Base-by-base conservation (phyloP, 2,888 invertebrate species). In the Tholera decimalis region DNA sequence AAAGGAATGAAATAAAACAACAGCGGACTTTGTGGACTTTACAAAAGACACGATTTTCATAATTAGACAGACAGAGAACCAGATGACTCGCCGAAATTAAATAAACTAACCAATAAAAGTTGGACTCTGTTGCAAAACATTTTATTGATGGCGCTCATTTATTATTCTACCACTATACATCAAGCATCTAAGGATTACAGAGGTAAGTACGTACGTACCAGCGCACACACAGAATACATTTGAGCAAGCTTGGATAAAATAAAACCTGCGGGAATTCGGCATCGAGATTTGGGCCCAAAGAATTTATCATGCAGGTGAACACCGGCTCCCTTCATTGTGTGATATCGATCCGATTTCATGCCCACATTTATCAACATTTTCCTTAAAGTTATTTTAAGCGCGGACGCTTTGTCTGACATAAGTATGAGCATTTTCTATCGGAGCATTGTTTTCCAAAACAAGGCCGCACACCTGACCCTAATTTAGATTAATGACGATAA, bases 1-100 rank as follows among this genome's bases (percentile, higher is more conserved):
- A 75, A 82, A 75, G 72, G 68, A 83, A 83, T 81, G 43, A 82
- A 77, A 81, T 80, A 83, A 82, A 84, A 83, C 76, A 81, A 61
- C 64, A 76, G 62, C 55, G 28, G 70, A 73, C 77, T 79, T 76
- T 68, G 37, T 63, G 57, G 71, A 76, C 62, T 78, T 77, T 53
- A 28, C 51, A 56, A 71, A 73, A 59, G 54, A 30, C 39, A n/a
- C 46, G 50, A 73, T 68, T 79, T 75, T 79, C 70, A 65, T 76
- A 69, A 69, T 67, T 55, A 63, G 61, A 43, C 41, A 22, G 50
- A 53, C 43, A 56, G 56, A 63, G 41, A 57, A 49, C 39, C 47
- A 50, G 62, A 73, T 59, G 58, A 46, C 37, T 37, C 57, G 20
- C n/a, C 22, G n/a, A 62, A 58, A 67, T 35, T 51, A 61, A 56